Evolutionary conservation across 1,140 invertebrate species (phyloP).

Genomic region (Drosophila athabasca): DNA sequence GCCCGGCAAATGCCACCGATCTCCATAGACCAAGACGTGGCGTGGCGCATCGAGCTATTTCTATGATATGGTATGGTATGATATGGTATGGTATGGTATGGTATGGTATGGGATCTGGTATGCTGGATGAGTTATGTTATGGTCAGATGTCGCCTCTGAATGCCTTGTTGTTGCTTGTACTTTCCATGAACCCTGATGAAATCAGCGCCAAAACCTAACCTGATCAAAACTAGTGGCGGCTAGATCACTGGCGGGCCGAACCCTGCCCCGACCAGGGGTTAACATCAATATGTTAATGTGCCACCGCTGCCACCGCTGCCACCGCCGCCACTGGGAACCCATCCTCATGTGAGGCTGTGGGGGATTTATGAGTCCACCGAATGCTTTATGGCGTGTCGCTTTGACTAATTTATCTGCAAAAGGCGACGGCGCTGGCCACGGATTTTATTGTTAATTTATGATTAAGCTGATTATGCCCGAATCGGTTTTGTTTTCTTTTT

Average conservation of each 20-base stretch:
- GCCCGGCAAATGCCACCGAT: constrained; percentile 65
- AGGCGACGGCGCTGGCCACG: constrained; percentile 57
- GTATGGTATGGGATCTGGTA: constrained; percentile 46
- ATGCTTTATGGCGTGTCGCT: constrained; percentile 83
- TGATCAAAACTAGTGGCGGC: constrained; percentile 50
- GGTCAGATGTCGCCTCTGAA: constrained; percentile 74
- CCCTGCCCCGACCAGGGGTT: constrained; percentile 41
- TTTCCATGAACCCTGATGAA: constrained; percentile 62
- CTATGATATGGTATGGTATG: constrained; percentile 11
- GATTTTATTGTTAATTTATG: constrained; percentile 79
- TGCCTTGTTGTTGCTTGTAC: constrained; percentile 33
- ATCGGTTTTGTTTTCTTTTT: constrained; percentile 35
- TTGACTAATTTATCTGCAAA: constrained; percentile 82
- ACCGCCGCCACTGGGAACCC: constrained; percentile 35
- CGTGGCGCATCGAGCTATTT: neutral
- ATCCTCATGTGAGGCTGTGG: constrained; percentile 41
- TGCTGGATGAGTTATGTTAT: constrained; percentile 45
- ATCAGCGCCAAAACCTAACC: constrained; percentile 64
- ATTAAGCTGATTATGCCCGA: constrained; percentile 69
- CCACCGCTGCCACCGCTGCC: constrained; percentile 34
- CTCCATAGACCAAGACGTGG: constrained; percentile 43
- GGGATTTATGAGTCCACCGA: constrained; percentile 79
- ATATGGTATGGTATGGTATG: too few species aligned
- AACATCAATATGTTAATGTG: constrained; percentile 83
- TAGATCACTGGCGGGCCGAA: constrained; percentile 69